These are phyloP conservation scores for Lutraria lutraria DNA, from an alignment of 2,888 invertebrate species.

Conservation along the genomic window DNA sequence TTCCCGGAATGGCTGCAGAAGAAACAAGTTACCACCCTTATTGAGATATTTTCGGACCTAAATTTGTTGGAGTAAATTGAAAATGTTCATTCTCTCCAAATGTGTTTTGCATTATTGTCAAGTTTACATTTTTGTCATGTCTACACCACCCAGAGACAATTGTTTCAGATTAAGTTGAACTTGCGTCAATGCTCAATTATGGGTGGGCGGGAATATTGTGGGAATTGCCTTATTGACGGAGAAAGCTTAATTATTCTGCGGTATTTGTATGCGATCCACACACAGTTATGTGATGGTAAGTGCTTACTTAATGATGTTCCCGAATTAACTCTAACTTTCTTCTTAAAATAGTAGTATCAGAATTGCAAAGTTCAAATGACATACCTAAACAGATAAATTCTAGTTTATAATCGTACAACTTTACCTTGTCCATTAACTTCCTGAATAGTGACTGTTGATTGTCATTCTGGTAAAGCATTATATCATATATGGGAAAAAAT, in stretches of 20 bases:
- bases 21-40: neutral
- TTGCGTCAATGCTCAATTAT: constrained; percentile 12
- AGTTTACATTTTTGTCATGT: neutral
- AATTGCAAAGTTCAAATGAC: too few relatives aligned
- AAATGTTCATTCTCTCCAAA: neutral
- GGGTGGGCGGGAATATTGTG: constrained; percentile 6
- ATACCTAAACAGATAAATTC: too few relatives aligned
- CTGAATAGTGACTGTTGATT: too few relatives aligned
- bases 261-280: neutral
- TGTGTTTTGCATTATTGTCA: neutral
- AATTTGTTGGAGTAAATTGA: constrained; percentile 1
- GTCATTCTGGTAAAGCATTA: too few relatives aligned
- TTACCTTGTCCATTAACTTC: too few relatives aligned
- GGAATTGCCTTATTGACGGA: constrained; percentile 23
- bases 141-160: neutral
- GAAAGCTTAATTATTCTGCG: neutral
- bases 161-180: neutral
- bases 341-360: too few relatives aligned
- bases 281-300: too few relatives aligned
- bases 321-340: too few relatives aligned
- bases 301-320: too few relatives aligned
- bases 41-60: neutral
- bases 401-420: too few relatives aligned
- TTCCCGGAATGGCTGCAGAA: neutral
- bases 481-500: too few relatives aligned